These are phyloP conservation scores for Percopsis transmontana DNA, from an alignment of 2,113 vertebrate genomes.

Conservation along the genomic window DNA sequence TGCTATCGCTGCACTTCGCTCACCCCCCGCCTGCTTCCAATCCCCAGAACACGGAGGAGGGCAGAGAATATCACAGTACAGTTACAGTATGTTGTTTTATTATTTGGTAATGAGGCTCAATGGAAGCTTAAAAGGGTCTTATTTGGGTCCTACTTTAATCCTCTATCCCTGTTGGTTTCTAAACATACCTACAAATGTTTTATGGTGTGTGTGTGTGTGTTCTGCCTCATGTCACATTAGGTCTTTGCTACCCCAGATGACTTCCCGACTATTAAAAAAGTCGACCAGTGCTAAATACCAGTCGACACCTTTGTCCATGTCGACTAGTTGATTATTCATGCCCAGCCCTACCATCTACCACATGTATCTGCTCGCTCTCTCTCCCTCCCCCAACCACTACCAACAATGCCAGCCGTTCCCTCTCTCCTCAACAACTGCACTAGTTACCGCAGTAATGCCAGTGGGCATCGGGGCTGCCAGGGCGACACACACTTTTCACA, in stretches of 20 bases:
- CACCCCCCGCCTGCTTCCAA: not conserved
- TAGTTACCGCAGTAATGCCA: conserved; percentile 19
- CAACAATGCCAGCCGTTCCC: conserved; percentile 46
- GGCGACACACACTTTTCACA: conserved; percentile 8
- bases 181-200: not conserved
- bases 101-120: no score
- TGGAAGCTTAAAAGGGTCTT: no score
- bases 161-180: no score
- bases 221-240: not conserved
- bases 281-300: no score
- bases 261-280: no score
- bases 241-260: not conserved
- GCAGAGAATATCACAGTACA: no score
- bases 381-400: not conserved
- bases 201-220: not conserved
- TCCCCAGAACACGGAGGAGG: no score
- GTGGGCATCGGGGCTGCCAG: conserved; percentile 36
- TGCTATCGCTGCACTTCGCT: conserved; percentile 23
- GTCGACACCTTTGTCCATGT: no score
- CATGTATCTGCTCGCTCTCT: not conserved
- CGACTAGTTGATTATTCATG: no score
- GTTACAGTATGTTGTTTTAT: no score
- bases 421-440: conserved; percentile 47
- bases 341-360: no score
- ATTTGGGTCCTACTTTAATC: no score